phyloP scores from a whole-genome alignment of 2,888 invertebrate genomes.

The Acronicta alni region DNA sequence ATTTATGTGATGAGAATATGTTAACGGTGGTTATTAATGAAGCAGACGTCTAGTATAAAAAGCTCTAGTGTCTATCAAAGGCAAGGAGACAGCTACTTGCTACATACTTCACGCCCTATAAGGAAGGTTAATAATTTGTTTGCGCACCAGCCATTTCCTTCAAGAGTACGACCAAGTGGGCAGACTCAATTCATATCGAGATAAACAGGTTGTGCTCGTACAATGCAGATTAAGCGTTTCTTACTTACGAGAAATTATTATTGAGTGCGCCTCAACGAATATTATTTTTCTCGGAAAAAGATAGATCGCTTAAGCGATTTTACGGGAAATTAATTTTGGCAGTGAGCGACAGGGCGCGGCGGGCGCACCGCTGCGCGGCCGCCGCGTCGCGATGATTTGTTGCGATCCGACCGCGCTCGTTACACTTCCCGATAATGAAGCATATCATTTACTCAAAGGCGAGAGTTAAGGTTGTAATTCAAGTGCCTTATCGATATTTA shows the following conservation, averaged over 20 bases:
- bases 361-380: constrained; percentile 57
- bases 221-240: constrained; percentile 78
- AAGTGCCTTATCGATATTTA: constrained; percentile 74
- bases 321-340: constrained; percentile 87
- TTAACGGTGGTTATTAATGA: constrained; percentile 75
- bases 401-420: constrained; percentile 76
- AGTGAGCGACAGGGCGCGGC: constrained; percentile 82
- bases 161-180: constrained; percentile 66
- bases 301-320: constrained; percentile 86
- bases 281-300: constrained; percentile 85
- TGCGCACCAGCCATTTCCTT: constrained; percentile 73
- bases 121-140: constrained; percentile 83
- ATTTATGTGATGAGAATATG: constrained; percentile 68
- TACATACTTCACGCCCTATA: constrained; percentile 73
- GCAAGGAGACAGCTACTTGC: constrained; percentile 68
- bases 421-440: constrained; percentile 82
- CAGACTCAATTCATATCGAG: constrained; percentile 71
- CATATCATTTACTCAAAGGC: constrained; percentile 81
- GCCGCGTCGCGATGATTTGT: constrained; percentile 78
- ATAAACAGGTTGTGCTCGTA: constrained; percentile 74
- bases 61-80: constrained; percentile 69
- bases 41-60: constrained; percentile 69
- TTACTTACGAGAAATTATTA: constrained; percentile 76
- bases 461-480: constrained; percentile 74
- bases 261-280: constrained; percentile 72